phyloP scores from a whole-genome alignment of 2,888 invertebrate species.

The Ophraella communa region DNA sequence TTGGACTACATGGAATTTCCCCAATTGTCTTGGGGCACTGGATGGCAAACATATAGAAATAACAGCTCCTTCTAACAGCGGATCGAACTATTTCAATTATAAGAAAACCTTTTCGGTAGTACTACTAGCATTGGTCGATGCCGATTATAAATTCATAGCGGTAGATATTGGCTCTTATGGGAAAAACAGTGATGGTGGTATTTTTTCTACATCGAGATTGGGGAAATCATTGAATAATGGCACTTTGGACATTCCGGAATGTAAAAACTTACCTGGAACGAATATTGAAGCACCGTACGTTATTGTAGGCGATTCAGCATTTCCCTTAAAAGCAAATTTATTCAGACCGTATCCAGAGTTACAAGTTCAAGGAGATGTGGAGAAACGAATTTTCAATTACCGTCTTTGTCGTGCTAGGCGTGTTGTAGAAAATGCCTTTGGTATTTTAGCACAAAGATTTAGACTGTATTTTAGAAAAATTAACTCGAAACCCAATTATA shows the following conservation, averaged over 20 bases:
- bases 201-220: too few species aligned
- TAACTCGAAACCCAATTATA: background rate
- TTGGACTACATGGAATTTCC: too few species aligned
- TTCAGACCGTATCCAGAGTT: conserved; percentile 35
- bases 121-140: conserved; percentile 44
- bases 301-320: conserved; percentile 42
- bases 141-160: conserved; percentile 43
- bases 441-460: background rate
- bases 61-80: conserved; percentile 39
- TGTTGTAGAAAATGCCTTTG: background rate
- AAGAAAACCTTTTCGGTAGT: conserved; percentile 44
- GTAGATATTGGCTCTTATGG: conserved; percentile 44
- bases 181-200: conserved; percentile 43
- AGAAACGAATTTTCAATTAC: background rate
- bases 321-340: conserved; percentile 38
- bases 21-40: conserved; percentile 38
- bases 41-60: conserved; percentile 48
- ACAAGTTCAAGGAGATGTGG: background rate
- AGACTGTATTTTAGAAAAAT: conserved; percentile 1
- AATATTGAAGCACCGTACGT: conserved; percentile 32
- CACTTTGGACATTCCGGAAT: conserved; percentile 39
- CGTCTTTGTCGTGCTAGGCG: conserved; percentile 1
- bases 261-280: conserved; percentile 38
- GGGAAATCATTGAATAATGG: too few species aligned
- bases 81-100: conserved; percentile 46